Conservation (phyloP, 2,888 invertebrate species). For the Pyrrhia umbra region DNA sequence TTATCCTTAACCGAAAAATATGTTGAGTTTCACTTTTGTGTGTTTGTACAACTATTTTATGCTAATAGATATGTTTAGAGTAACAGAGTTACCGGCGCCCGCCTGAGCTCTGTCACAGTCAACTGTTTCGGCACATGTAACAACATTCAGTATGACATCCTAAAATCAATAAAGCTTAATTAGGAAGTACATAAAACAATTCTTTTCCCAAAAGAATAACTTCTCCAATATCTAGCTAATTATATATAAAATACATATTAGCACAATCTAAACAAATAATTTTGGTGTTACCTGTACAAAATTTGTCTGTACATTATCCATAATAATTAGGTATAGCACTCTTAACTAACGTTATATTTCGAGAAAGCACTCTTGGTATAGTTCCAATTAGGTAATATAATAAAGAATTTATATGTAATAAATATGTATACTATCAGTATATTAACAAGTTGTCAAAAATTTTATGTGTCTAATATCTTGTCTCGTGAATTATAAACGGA, state of each 20-base stretch:
- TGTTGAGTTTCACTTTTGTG: constrained; percentile 56
- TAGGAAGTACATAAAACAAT: constrained; percentile 83
- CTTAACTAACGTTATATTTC: constrained; percentile 77
- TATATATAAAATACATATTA: constrained; percentile 74
- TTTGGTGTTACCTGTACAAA: constrained; percentile 76
- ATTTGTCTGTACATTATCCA: constrained; percentile 65
- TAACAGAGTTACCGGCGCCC: constrained; percentile 45
- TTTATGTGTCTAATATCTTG: constrained; percentile 54
- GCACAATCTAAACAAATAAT: constrained; percentile 75
- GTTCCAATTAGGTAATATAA: constrained; percentile 64
- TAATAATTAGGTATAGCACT: constrained; percentile 71
- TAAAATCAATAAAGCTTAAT: constrained; percentile 76
- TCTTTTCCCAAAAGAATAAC: constrained; percentile 90
- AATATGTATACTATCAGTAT: constrained; percentile 59
- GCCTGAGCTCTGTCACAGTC: constrained; percentile 39
- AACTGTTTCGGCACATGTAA: constrained; percentile 56
- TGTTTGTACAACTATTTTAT: constrained; percentile 58
- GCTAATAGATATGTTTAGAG: constrained; percentile 63
- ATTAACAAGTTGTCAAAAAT: constrained; percentile 68
- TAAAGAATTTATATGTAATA: constrained; percentile 59
- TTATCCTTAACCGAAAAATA: constrained; percentile 55
- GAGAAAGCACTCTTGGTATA: constrained; percentile 86
- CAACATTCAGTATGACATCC: constrained; percentile 57
- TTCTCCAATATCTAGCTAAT: constrained; percentile 72
- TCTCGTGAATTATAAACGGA: constrained; percentile 44